phyloP scores from a whole-genome alignment of 2,113 vertebrate genomes.

The Ageneiosus marmoratus region DNA sequence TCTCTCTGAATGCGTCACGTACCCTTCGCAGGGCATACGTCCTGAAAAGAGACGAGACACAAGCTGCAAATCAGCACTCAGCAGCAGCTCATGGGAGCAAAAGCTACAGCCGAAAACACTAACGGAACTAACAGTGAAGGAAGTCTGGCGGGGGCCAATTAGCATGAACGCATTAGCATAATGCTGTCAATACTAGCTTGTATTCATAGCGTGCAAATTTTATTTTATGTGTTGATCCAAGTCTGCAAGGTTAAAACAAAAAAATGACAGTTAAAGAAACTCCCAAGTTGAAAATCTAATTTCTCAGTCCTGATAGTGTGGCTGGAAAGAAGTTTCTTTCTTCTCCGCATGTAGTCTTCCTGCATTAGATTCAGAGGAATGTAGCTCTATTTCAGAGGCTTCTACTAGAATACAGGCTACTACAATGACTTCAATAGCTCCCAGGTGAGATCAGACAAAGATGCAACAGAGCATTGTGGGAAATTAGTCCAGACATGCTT shows the following conservation, averaged over 20 bases:
- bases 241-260: background rate
- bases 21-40: slow-evolving; percentile 87
- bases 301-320: background rate
- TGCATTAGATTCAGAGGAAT: background rate
- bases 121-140: background rate
- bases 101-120: background rate
- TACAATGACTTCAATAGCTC: slow-evolving; percentile 2
- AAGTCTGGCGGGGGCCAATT: background rate
- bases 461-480: background rate
- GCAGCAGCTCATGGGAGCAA: background rate
- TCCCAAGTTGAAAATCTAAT: background rate
- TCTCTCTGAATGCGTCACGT: slow-evolving; percentile 91
- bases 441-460: background rate
- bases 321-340: background rate
- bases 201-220: background rate
- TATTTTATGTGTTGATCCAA: background rate
- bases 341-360: slow-evolving; percentile 3
- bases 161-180: slow-evolving; percentile 6
- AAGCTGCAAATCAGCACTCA: background rate
- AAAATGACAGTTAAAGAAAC: background rate
- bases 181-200: background rate
- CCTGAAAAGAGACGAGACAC: slow-evolving; percentile 67
- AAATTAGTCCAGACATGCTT: slow-evolving; percentile 8
- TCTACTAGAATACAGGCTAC: background rate
- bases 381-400: background rate